Percentiles rank a stretch among this genome's conserved stretches.
Conservation (phyloP, 1,140 invertebrate species). For the Marisa cornuarietis region DNA sequence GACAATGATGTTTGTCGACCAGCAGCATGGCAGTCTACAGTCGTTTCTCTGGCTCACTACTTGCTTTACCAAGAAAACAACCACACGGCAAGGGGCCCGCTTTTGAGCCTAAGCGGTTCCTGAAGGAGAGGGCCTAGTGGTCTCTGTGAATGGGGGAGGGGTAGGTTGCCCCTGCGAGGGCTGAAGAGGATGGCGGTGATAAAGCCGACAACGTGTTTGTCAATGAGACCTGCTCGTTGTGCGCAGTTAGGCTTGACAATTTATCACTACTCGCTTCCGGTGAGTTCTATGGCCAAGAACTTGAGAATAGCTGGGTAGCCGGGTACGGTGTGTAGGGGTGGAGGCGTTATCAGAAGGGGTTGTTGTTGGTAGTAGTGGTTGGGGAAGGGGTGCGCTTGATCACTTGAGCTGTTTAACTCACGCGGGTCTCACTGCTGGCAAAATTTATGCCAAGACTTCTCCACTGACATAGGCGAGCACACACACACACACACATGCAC, state of each 20-base stretch:
- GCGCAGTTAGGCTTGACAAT: neutral
- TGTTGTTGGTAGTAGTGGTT: too few relatives aligned
- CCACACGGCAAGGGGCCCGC: neutral
- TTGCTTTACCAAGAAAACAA: neutral
- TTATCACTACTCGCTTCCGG: neutral
- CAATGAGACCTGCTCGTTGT: slow-evolving; percentile 11
- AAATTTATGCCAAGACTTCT: too few relatives aligned
- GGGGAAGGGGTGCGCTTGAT: too few relatives aligned
- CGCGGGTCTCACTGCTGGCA: too few relatives aligned
- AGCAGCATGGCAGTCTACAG: too few relatives aligned
- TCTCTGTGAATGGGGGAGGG: neutral
- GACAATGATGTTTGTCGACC: too few relatives aligned
- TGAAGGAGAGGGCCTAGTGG: neutral
- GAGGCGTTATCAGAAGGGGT: too few relatives aligned
- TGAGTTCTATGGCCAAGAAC: slow-evolving; percentile 23
- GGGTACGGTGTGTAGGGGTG: neutral
- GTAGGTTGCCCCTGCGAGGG: neutral
- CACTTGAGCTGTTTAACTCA: too few relatives aligned
- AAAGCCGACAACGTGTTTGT: slow-evolving; percentile 2
- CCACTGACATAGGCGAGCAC: too few relatives aligned
- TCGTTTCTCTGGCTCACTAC: neutral
- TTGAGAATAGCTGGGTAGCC: neutral
- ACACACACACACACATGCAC: too few relatives aligned
- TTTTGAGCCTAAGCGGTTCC: neutral
- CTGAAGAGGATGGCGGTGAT: neutral